phyloP scores from a whole-genome alignment of 2,113 vertebrate species.

The Pollachius pollachius region DNA sequence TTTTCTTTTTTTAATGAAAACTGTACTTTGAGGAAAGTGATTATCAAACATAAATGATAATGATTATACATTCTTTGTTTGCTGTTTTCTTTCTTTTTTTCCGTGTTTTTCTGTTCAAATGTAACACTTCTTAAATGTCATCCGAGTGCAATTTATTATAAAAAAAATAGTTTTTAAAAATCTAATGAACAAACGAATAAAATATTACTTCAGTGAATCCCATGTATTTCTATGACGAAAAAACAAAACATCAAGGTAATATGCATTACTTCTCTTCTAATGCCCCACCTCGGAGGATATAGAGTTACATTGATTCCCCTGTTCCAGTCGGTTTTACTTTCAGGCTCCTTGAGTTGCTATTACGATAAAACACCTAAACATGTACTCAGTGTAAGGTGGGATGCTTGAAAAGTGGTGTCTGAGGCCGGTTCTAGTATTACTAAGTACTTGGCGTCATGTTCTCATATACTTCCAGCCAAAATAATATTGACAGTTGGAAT shows the following conservation, averaged over 20 bases:
- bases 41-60: constrained; percentile 68
- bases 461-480: too few species aligned
- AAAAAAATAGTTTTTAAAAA: constrained; percentile 67
- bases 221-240: constrained; percentile 46
- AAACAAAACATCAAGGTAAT: constrained; percentile 30
- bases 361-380: too few species aligned
- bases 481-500: too few species aligned
- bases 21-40: constrained; percentile 70
- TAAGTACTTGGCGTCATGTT: too few species aligned
- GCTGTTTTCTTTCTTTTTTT: constrained; percentile 58
- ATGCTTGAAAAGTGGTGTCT: too few species aligned
- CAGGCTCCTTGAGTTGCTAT: too few species aligned
- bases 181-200: constrained; percentile 64
- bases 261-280: neutral
- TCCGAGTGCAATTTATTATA: constrained; percentile 52
- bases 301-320: too few species aligned
- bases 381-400: too few species aligned
- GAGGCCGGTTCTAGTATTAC: too few species aligned
- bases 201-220: constrained; percentile 65
- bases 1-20: constrained; percentile 62
- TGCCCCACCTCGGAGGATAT: too few species aligned
- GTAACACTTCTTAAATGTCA: constrained; percentile 63
- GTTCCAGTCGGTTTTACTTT: too few species aligned
- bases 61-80: constrained; percentile 59
- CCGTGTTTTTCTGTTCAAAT: constrained; percentile 57